Conservation (phyloP, 2,888 invertebrate genomes). For the Zhuqinia jingwanae region DNA sequence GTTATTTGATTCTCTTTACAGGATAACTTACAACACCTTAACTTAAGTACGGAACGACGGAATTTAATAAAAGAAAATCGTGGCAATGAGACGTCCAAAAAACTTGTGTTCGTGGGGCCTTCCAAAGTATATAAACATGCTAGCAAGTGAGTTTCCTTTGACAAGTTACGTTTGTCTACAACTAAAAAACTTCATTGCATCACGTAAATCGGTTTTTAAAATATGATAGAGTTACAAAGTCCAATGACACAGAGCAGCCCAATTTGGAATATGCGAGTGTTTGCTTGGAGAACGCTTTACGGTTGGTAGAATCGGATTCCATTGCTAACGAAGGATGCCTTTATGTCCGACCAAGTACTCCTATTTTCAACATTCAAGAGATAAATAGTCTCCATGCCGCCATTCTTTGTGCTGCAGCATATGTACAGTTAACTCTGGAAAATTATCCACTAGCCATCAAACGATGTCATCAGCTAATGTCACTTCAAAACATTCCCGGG, state of each 20-base stretch:
- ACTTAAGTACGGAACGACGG: slow-evolving; percentile 69
- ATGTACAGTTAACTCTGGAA: slow-evolving; percentile 91
- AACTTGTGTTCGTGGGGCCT: slow-evolving; percentile 51
- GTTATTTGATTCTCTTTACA: slow-evolving; percentile 4
- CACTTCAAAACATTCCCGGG: slow-evolving; percentile 86
- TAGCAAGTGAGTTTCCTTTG: slow-evolving; percentile 30
- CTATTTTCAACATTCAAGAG: slow-evolving; percentile 73
- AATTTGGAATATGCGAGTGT: slow-evolving; percentile 94
- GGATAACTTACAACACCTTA: slow-evolving; percentile 62
- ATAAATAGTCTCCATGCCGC: slow-evolving; percentile 82
- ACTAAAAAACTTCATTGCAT: too few species aligned
- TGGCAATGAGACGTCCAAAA: slow-evolving; percentile 44
- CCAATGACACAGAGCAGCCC: slow-evolving; percentile 82
- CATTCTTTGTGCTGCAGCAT: slow-evolving; percentile 90
- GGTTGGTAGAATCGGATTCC: slow-evolving; percentile 85
- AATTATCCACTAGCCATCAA: slow-evolving; percentile 91
- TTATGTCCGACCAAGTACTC: slow-evolving; percentile 74
- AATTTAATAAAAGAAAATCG: slow-evolving; percentile 65
- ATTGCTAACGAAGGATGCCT: slow-evolving; percentile 80
- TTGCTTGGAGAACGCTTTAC: slow-evolving; percentile 92
- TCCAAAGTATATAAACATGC: slow-evolving; percentile 15
- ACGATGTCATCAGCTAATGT: slow-evolving; percentile 88
- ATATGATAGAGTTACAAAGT: slow-evolving; percentile 5
- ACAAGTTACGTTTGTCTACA: too few species aligned
- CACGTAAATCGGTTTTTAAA: too few species aligned